Conservation (phyloP, 2,888 invertebrate species). For the Pachydiplax longipennis region DNA sequence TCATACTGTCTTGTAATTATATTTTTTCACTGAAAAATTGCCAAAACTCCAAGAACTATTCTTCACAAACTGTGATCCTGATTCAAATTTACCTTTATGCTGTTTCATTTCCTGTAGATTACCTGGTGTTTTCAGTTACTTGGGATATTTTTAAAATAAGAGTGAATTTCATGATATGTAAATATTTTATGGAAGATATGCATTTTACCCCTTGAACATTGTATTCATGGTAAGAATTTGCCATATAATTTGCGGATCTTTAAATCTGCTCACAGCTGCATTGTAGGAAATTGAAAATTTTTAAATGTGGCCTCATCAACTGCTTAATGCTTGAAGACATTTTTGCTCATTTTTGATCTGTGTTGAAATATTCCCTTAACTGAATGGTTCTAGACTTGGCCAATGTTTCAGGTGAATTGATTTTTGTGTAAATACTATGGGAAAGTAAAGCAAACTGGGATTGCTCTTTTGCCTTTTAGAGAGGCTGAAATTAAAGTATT, state of each 20-base stretch:
- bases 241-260: background rate
- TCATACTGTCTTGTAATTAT: constrained; percentile 20
- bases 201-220: background rate
- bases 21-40: constrained; percentile 12
- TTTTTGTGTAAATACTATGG: background rate
- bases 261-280: background rate
- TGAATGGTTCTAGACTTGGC: background rate
- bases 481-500: constrained; percentile 25
- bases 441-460: background rate
- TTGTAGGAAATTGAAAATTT: background rate
- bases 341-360: constrained; percentile 1
- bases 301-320: background rate
- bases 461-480: background rate
- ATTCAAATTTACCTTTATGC: background rate
- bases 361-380: background rate
- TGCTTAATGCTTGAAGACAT: constrained; percentile 25
- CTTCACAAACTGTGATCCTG: constrained; percentile 1
- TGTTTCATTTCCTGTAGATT: background rate
- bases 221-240: background rate
- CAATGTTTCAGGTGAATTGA: background rate
- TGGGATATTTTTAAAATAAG: background rate
- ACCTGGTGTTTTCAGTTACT: background rate
- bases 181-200: constrained; percentile 3
- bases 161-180: background rate
- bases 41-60: background rate